phyloP scores from a whole-genome alignment of 2,113 vertebrate genomes.

The Lophius piscatorius region DNA sequence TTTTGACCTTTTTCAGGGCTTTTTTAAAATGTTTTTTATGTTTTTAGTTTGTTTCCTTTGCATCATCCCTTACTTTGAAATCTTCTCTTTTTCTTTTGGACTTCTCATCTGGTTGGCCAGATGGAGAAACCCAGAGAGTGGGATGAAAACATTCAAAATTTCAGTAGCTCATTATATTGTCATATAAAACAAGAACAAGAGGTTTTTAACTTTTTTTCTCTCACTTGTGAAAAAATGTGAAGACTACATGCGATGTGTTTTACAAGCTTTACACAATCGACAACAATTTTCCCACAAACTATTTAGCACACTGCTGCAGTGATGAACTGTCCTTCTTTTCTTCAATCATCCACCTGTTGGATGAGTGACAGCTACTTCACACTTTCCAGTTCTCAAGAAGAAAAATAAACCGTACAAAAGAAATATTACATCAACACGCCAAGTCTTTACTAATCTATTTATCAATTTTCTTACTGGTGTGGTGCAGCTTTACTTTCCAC shows the following conservation, averaged over 20 bases:
- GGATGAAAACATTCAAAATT: conserved; percentile 20
- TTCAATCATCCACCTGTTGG: conserved; percentile 28
- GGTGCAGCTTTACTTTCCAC: background rate
- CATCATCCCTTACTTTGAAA: conserved; percentile 20
- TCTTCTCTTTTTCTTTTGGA: conserved; percentile 22
- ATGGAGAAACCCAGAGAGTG: background rate
- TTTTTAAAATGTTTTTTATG: background rate
- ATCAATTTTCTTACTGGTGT: background rate
- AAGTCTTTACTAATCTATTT: conserved; percentile 6
- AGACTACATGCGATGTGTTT: no score
- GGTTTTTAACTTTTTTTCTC: background rate
- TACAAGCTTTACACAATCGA: no score
- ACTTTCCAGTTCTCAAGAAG: conserved; percentile 17
- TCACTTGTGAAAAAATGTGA: no score
- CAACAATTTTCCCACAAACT: no score
- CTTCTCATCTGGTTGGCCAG: conserved; percentile 22
- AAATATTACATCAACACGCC: conserved; percentile 13
- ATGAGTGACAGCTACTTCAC: conserved; percentile 38
- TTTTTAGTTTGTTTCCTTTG: background rate
- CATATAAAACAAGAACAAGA: background rate
- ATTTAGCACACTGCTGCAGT: no score
- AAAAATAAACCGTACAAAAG: conserved; percentile 23
- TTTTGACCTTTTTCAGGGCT: background rate
- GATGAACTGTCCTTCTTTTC: conserved; percentile 15
- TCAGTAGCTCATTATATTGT: conserved; percentile 33